phyloP scores from a whole-genome alignment of 2,888 invertebrate genomes.

The Oscheius sp. region DNA sequence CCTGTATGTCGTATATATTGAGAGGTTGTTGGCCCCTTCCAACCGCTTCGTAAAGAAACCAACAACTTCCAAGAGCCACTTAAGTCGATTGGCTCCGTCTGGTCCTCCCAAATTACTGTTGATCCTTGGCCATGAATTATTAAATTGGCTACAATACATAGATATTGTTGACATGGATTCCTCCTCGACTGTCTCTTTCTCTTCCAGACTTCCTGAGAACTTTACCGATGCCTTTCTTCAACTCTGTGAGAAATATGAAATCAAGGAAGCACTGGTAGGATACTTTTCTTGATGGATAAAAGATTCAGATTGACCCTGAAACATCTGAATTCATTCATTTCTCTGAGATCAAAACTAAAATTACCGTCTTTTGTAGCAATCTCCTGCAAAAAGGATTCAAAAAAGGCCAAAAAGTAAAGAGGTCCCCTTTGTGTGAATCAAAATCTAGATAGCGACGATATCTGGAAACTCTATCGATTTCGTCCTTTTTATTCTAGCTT shows the following conservation, averaged over 20 bases:
- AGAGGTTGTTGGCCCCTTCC: no score
- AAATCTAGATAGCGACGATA: conserved; percentile 35
- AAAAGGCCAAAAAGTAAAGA: neutral
- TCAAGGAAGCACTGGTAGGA: neutral
- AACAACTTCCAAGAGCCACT: no score
- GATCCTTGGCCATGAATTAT: no score
- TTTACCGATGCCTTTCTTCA: neutral
- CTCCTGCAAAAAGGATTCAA: neutral
- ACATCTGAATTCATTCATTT: neutral
- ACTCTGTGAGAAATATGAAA: neutral
- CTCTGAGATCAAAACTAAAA: neutral
- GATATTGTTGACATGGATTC: no score
- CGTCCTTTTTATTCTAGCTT: conserved; percentile 38
- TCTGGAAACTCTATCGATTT: conserved; percentile 46
- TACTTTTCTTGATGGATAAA: neutral
- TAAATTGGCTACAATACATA: no score
- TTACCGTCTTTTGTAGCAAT: neutral
- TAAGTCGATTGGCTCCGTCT: no score
- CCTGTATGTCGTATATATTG: no score
- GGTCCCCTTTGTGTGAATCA: neutral
- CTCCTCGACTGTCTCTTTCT: no score
- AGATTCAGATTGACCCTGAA: conserved; percentile 17
- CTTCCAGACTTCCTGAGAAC: no score
- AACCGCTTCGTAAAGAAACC: no score
- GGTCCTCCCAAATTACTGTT: no score